These are phyloP conservation scores for Petrophora chlorosata DNA, from an alignment of 2,888 invertebrate species.

Conservation along the genomic window DNA sequence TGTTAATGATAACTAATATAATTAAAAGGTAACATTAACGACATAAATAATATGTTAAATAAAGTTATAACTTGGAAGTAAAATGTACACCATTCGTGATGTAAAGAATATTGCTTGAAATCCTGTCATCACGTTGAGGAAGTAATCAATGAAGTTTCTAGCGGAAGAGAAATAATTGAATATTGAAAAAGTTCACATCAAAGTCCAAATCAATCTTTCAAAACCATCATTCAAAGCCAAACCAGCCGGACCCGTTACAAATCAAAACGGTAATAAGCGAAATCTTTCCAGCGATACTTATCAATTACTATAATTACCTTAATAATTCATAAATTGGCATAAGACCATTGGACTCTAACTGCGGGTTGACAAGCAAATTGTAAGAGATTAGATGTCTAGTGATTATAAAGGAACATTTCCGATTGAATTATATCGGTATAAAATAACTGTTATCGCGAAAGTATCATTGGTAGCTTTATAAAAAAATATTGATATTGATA, in stretches of 20 bases:
- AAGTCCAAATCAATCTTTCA: conserved; percentile 9
- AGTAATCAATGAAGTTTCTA: not conserved
- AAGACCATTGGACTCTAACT: conserved; percentile 51
- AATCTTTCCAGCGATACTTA: conserved; percentile 45
- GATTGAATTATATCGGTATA: no score
- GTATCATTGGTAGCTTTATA: no score
- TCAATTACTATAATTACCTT: conserved; percentile 54
- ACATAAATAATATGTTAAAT: not conserved
- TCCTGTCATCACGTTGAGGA: not conserved
- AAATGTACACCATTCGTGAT: no score
- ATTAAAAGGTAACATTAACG: not conserved
- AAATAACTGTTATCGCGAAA: no score
- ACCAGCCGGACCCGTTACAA: conserved; percentile 40
- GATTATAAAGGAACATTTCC: no score
- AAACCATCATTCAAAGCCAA: conserved; percentile 24
- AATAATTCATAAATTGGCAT: conserved; percentile 51
- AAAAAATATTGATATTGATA: no score
- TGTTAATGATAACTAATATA: no score
- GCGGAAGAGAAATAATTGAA: conserved; percentile 7
- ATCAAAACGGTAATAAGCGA: conserved; percentile 43
- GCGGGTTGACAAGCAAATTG: conserved; percentile 56
- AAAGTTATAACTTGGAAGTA: no score
- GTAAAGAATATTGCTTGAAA: not conserved
- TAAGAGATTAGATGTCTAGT: conserved; percentile 32
- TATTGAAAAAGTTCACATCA: not conserved